These are phyloP conservation scores for Sternotherus odoratus DNA, from an alignment of 2,797 vertebrate genomes.

Conservation along the genomic window DNA sequence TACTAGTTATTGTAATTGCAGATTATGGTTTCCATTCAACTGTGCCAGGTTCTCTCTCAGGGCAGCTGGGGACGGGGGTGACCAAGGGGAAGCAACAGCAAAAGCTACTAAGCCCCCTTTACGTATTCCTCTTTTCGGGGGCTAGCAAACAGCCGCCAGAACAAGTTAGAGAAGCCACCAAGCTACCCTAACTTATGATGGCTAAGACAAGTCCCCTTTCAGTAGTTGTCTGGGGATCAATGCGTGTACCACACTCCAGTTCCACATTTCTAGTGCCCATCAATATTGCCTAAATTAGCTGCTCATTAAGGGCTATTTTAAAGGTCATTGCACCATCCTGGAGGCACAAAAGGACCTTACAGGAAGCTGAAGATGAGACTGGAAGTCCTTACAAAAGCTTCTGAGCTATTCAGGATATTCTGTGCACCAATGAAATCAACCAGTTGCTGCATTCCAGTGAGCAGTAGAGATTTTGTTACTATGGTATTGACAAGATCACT, in stretches of 20 bases:
- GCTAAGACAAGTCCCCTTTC: background rate
- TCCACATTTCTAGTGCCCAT: background rate
- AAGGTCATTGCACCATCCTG: background rate
- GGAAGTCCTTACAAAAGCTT: background rate
- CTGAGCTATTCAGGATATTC: background rate
- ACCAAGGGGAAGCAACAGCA: background rate
- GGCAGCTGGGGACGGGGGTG: background rate
- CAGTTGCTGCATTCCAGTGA: background rate
- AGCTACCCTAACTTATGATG: background rate
- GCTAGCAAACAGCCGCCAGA: background rate
- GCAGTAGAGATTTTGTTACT: slow-evolving; percentile 3
- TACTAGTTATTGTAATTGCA: background rate
- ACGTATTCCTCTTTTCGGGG: background rate
- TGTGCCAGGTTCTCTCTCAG: background rate
- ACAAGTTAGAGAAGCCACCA: background rate
- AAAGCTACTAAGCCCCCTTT: background rate
- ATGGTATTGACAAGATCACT: background rate
- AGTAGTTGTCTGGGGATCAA: background rate
- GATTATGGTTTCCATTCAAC: background rate
- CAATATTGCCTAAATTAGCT: background rate
- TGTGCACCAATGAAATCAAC: background rate
- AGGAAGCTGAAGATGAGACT: background rate
- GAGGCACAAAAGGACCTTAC: background rate
- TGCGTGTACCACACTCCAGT: background rate
- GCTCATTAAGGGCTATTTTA: background rate